Evolutionary conservation across 1,140 invertebrate genomes (phyloP), one percentile per base, ranked within the genome.

Genomic region (Hylaeus anthracinus): DNA sequence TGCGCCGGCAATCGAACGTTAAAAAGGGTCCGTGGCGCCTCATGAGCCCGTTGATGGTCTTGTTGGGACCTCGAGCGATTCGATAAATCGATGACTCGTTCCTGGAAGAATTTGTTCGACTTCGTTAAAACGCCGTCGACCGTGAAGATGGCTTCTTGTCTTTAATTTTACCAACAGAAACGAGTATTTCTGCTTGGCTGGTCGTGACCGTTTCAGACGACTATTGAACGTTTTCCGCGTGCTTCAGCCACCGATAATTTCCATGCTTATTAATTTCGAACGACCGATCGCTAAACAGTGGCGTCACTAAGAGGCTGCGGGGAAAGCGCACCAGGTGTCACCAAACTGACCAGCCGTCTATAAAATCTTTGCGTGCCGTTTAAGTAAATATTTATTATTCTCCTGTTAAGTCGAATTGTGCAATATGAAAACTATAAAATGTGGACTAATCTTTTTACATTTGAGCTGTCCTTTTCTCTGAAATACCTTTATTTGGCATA

Each of bases 11-110:
- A 83, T 81, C 64, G 64, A 69, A 58, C 48, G 43, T 69, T 79
- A 81, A 86, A 66, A 79, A 67, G 76, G 76, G 53, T 69, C 81
- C 61, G 81, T 37, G 26, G 77, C 81, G 79, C 84, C 80, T 81
- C 65, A 55, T 61, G 65, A 53, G 37, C 48, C 51, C 51, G 53
- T 14, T 51, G 26, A 56, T 9, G 55, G 14, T 26, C 37, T 45
- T 53, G 51, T 10, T 9, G 6, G 51, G 51, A 79, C 70, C 82
- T 56, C 61, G 76, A 66, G 73, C 73, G 71, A 55, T 39, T 66
- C 61, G 48, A 73, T 51, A 48, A 56, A 82, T 79, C 69, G 70
- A 71, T 37, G 51, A 56, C 45, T 82, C 66, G 74, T 82, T n/a
- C 51, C 67, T 43, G 76, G 26, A 53, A 6, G 66, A 79, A 82